Base-by-base conservation (phyloP, 2,113 vertebrate genomes). In the Crypturellus undulatus region DNA sequence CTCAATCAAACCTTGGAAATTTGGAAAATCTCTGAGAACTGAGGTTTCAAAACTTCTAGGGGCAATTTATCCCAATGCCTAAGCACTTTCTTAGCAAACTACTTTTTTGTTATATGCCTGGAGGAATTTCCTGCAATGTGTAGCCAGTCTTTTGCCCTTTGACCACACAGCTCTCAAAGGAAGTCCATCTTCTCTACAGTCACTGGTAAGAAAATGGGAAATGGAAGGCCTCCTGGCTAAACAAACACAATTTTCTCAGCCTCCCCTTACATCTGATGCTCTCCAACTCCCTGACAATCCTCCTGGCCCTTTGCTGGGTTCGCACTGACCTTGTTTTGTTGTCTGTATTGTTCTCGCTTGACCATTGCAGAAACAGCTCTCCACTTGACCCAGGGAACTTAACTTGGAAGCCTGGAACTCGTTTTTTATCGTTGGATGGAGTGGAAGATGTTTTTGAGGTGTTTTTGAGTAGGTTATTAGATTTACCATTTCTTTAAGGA, bases 1-100 rank as follows among this genome's bases (percentile, higher is more conserved):
- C 25, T 69, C 36, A 73, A 5, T 0, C 0, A 45, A 43, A 8
- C 22, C 49, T 49, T 49, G 49, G 21, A n/a, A 28, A 43, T 70
- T 79, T 20, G 30, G 67, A 83, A 70, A 79, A 49, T 14, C 59
- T 75, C 15, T n/a, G 59, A 49, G 13, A 19, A 34, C 34, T 6
- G 3, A 42, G 4, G 26, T 65, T 75, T 10, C 12, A 30, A 73
- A 73, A 54, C 2, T 15, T 79, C 10, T 67, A 15, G n/a, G 13
- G 9, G 6, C 7, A 70, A 32, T 54, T 65, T 83, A 6, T 49
- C 5, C 19, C 21, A 2, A 13, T 34, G 16, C 6, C 26, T 26
- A 54, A 28, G 26, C 6, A 54, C 25, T 71, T 28, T 49, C 34
- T 49, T 16, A 67, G 19, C 12, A 15, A 54, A 28, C 52, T 54